Percentiles rank a stretch among this genome's conserved stretches.
phyloP scores from a whole-genome alignment of 2,797 vertebrate genomes.

The Momotus momota region DNA sequence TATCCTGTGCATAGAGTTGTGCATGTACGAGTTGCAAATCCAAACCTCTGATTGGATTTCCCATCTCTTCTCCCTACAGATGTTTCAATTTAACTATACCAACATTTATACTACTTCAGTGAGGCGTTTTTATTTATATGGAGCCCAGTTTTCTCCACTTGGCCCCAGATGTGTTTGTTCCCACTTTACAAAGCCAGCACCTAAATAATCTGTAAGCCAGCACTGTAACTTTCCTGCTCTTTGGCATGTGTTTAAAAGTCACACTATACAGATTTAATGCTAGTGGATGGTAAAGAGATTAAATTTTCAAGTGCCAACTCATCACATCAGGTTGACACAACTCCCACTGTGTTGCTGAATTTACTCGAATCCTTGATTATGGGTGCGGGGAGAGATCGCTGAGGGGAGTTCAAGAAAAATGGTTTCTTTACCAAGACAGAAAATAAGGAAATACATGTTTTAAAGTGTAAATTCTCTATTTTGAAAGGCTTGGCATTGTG shows the following conservation, averaged over 20 bases:
- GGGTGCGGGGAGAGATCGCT: constrained; percentile 14
- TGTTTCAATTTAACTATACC: constrained; percentile 31
- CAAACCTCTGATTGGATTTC: neutral
- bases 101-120: constrained; percentile 21
- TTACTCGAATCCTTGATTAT: constrained; percentile 63
- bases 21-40: neutral
- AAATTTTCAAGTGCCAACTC: constrained; percentile 70
- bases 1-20: neutral
- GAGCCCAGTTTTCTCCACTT: neutral
- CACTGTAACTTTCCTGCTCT: constrained; percentile 56
- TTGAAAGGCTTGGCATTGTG: constrained; percentile 18
- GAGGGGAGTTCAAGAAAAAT: constrained; percentile 49
- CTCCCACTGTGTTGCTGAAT: constrained; percentile 51
- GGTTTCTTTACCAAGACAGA: constrained; percentile 58
- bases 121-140: neutral
- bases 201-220: constrained; percentile 68
- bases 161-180: constrained; percentile 55
- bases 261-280: constrained; percentile 61
- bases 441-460: constrained; percentile 51
- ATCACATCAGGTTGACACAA: constrained; percentile 63
- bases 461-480: constrained; percentile 56
- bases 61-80: neutral
- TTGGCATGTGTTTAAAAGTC: constrained; percentile 64
- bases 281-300: constrained; percentile 71
- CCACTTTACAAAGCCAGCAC: constrained; percentile 63